Conservation (phyloP, 1,140 invertebrate species). For the Hylaeus anthracinus region DNA sequence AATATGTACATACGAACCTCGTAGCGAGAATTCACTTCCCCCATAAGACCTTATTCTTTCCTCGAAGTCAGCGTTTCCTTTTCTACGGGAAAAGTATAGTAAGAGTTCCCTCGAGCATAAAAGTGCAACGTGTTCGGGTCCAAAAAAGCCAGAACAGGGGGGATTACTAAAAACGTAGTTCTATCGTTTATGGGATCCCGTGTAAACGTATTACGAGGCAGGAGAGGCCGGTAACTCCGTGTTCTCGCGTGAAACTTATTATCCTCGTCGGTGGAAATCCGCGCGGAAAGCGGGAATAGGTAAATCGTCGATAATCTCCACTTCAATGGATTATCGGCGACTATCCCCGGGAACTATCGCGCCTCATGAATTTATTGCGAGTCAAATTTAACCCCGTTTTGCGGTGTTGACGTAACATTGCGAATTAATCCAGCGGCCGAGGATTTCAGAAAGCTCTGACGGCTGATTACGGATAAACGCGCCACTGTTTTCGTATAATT, state of each 20-base stretch:
- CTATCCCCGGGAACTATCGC: constrained; percentile 5
- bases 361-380: constrained; percentile 30
- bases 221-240: not conserved
- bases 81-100: not conserved
- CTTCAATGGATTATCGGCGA: constrained; percentile 10
- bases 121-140: not conserved
- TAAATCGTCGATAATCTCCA: constrained; percentile 18
- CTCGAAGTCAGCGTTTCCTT: not conserved
- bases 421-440: constrained; percentile 18
- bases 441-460: constrained; percentile 37
- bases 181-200: no score
- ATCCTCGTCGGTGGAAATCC: not conserved
- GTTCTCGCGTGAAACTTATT: not conserved
- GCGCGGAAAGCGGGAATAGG: not conserved
- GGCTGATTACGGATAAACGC: constrained; percentile 28
- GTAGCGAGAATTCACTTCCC: no score
- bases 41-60: no score
- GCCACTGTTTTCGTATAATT: constrained; percentile 44
- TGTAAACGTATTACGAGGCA: not conserved
- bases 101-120: not conserved
- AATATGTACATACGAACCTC: not conserved
- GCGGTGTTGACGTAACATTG: constrained; percentile 27
- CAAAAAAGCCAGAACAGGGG: not conserved
- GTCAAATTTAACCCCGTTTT: constrained; percentile 24
- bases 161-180: not conserved